Evolutionary conservation across 2,113 vertebrate species (phyloP), one percentile per base, ranked within the genome.

Genomic region (Triplophysa rosa): DNA sequence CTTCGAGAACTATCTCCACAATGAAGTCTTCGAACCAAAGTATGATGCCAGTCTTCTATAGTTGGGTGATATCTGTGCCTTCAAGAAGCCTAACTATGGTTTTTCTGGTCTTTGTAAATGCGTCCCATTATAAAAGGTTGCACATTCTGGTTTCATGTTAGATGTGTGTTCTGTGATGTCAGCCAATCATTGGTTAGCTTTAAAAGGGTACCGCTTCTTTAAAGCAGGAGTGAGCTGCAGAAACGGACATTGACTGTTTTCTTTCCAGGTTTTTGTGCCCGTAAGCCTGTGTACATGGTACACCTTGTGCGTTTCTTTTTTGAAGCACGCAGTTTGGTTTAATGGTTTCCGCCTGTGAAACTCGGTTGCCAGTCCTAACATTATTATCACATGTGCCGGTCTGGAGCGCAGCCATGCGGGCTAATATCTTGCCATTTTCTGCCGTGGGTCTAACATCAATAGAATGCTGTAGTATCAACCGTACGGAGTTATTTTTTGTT

Each of bases 1-100:
- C 0, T 99, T 99, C 0, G 97, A 99, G 89, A 95, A 99, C 82
- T 99, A 98, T 77, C 95, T 99, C 37, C 97, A 99, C 91, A 98
- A 99, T 0, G 95, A 95, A 84, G 95, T 99, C 0, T 99, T 99
- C 11, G 94, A 96, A 61, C 95, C 93, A 90, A 97, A 95, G 97
- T 98, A 84, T 72, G 82, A 12, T 4, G 11, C 9, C 47, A 0
- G 16, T 49, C 12, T 4, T 4, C 11, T 49, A 13, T 29, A 29
- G 29, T 49, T 49, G 47, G 47, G 47, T 37, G 33, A 7, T 37
- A 8, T 37, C 47, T 13, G 47, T 49, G 47, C 13, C 0, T 11
- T 14, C 14, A 4, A 14, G 47, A 49, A 6, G 45, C 45, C 45
- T 10, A 47, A 14, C 1, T 14, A 7, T 37, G 5, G 1, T 13